Evolutionary conservation across 2,888 invertebrate genomes (phyloP).

Genomic region (Heliconius hortense): DNA sequence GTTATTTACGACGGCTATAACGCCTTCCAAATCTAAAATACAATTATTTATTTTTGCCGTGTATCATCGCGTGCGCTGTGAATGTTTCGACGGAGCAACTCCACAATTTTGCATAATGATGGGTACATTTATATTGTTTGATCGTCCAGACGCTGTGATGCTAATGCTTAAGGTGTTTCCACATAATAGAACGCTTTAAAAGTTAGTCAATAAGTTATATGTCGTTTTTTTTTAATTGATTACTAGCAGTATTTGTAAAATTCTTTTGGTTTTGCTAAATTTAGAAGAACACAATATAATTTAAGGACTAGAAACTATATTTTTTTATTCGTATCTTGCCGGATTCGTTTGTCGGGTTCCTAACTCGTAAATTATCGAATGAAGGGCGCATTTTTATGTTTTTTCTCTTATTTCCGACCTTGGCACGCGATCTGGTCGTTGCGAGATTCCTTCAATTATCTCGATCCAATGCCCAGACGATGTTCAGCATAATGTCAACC

Average conservation of each 20-base stretch:
- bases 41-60: constrained; percentile 32
- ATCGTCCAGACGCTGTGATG: constrained; percentile 47
- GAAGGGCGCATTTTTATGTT: constrained; percentile 51
- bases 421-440: constrained; percentile 62
- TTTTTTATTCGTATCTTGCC: not conserved
- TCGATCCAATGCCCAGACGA: constrained; percentile 37
- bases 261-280: too few relatives aligned
- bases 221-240: too few relatives aligned
- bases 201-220: not conserved
- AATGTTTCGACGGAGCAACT: constrained; percentile 47
- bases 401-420: constrained; percentile 55
- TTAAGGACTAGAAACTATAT: not conserved
- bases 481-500: constrained; percentile 41
- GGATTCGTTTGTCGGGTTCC: constrained; percentile 32
- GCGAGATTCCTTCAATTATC: constrained; percentile 52
- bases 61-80: constrained; percentile 46
- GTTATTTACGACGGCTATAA: constrained; percentile 17
- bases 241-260: too few relatives aligned
- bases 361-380: constrained; percentile 55
- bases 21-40: constrained; percentile 25
- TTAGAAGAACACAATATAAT: not conserved
- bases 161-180: constrained; percentile 36
- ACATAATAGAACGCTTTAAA: not conserved
- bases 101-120: constrained; percentile 61
- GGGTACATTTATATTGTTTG: constrained; percentile 62